Conservation (phyloP, 2,888 invertebrate genomes). For the Gryllus longicercus region DNA sequence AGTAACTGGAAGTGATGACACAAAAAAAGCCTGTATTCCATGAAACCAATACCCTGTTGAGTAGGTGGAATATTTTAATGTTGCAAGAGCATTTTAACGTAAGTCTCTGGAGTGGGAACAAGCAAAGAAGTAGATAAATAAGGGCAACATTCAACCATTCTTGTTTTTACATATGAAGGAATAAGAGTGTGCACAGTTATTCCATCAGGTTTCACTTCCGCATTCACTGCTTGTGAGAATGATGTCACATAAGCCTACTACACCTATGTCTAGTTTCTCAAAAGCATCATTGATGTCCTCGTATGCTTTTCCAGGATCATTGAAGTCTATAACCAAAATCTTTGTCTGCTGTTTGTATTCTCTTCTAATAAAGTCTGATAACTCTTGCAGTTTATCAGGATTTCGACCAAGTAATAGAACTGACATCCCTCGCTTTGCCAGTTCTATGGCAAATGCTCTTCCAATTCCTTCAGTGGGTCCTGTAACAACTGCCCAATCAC, state of each 20-base stretch:
- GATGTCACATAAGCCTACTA: not conserved
- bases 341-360: no score
- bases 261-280: no score
- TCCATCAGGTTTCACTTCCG: not conserved
- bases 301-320: no score
- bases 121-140: not conserved
- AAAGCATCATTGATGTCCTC: no score
- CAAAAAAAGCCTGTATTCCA: not conserved
- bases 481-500: not conserved
- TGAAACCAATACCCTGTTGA: not conserved
- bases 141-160: not conserved
- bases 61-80: not conserved
- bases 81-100: not conserved
- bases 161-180: not conserved
- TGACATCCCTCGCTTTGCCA: not conserved
- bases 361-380: not conserved
- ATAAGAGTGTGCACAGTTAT: not conserved
- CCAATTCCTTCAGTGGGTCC: not conserved
- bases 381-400: not conserved
- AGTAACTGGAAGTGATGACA: no score
- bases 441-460: not conserved
- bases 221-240: constrained; percentile 1
- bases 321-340: no score
- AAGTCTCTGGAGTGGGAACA: not conserved
- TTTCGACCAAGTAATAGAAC: not conserved